These are phyloP conservation scores for Ectropis grisescens DNA, from an alignment of 1,140 invertebrate species.

Conservation along the genomic window DNA sequence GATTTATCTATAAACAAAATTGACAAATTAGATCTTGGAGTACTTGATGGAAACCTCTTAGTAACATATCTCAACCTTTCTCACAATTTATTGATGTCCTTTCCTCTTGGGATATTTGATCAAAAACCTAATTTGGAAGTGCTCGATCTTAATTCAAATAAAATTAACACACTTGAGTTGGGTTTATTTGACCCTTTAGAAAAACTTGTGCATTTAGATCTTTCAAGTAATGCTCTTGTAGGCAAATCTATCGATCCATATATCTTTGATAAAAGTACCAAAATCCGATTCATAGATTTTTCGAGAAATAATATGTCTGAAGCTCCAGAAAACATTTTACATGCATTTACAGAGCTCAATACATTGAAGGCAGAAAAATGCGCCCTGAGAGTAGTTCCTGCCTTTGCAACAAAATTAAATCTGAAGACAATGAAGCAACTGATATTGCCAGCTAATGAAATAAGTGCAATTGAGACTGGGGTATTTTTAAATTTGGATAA, in stretches of 20 bases:
- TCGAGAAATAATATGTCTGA: slow-evolving; percentile 42
- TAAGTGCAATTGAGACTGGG: slow-evolving; percentile 4
- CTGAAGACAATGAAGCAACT: slow-evolving; percentile 32
- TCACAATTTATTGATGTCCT: slow-evolving; percentile 28
- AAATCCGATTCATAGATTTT: slow-evolving; percentile 29
- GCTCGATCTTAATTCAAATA: slow-evolving; percentile 39
- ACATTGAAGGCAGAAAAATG: slow-evolving; percentile 34
- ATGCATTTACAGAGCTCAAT: slow-evolving; percentile 24
- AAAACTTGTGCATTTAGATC: slow-evolving; percentile 32
- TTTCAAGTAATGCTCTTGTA: slow-evolving; percentile 32
- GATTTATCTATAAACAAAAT: slow-evolving; percentile 45
- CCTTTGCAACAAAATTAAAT: slow-evolving; percentile 26
- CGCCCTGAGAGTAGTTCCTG: slow-evolving; percentile 27
- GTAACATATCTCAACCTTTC: slow-evolving; percentile 37
- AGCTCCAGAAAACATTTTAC: slow-evolving; percentile 23
- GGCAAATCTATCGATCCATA: slow-evolving; percentile 24
- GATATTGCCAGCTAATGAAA: slow-evolving; percentile 32
- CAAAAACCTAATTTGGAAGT: slow-evolving; percentile 24
- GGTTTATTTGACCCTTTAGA: slow-evolving; percentile 37
- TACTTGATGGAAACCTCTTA: slow-evolving; percentile 24
- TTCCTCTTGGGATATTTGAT: slow-evolving; percentile 37
- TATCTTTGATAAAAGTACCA: slow-evolving; percentile 28
- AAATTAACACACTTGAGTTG: slow-evolving; percentile 18
- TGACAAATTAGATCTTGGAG: slow-evolving; percentile 23
- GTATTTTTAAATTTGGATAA: slow-evolving; percentile 9